Base-by-base conservation (phyloP, 2,888 invertebrate species). In the Hydrotaea diabolus region DNA sequence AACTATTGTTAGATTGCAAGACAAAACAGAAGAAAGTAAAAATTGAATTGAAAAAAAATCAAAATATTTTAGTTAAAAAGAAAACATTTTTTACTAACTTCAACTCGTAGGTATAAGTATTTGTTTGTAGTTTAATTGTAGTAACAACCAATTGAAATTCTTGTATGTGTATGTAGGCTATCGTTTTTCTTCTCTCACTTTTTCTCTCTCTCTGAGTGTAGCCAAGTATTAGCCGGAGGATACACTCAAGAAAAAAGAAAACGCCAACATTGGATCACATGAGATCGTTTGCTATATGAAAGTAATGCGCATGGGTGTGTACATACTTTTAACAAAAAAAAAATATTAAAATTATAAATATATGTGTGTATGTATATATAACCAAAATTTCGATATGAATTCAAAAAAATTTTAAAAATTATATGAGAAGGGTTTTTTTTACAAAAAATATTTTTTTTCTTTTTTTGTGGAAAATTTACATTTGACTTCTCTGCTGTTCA, bases 241-340 rank as follows among this genome's bases (percentile, higher is more conserved):
- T 59, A 31, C 64, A 66, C 66, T 66, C 2, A 23, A 46, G 15
- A 15, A 69, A 46, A 46, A 69, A 43, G 13, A 69, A 31, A 31
- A 31, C 31, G 3, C 31, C 23, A 55, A 80, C 77, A 82, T 69
- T 71, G 80, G 82, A 86, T 87, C 86, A 83, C 84, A 83, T 86
- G 87, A 87, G 87, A 87, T 86, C 86, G 83, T 82, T 80, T 80
- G 57, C 59, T 80, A 57, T 80, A 83, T 83, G 76, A 82, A 85
- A 85, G 85, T 80, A 82, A 80, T 82, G 72, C 79, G 76, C 72
- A 2, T 79, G 21, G 57, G 53, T 75, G 46, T 46, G 21, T 77
- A 53, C 55, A 31, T 62, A 13, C 77, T 62, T 55, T 23, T 46
- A 57, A 17, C 23, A 57, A 66, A 77, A 81, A 66, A 69, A 72